phyloP scores from a whole-genome alignment of 1,140 invertebrate genomes.

The Pseudachorutes palmiensis region DNA sequence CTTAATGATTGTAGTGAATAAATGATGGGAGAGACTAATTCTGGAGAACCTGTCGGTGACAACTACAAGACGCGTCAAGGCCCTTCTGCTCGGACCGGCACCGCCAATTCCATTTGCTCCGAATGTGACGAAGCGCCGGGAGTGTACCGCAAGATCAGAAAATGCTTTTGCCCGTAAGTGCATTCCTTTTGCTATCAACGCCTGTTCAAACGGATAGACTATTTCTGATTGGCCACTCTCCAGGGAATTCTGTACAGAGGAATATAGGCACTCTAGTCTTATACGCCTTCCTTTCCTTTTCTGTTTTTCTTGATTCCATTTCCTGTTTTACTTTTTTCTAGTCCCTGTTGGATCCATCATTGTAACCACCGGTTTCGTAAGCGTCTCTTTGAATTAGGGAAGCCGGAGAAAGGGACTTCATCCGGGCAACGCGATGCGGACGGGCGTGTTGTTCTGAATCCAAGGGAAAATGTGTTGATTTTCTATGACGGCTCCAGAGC shows the following conservation, averaged over 20 bases:
- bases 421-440: background rate
- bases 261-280: background rate
- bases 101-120: too few species aligned
- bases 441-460: background rate
- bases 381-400: constrained; percentile 27
- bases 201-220: background rate
- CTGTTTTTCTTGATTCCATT: constrained; percentile 6
- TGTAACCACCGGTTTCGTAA: constrained; percentile 32
- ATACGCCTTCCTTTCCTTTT: background rate
- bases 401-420: constrained; percentile 23
- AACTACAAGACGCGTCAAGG: too few species aligned
- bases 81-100: too few species aligned
- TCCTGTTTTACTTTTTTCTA: constrained; percentile 4
- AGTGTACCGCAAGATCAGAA: background rate
- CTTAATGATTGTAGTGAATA: too few species aligned
- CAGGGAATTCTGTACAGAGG: background rate
- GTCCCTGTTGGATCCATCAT: constrained; percentile 30
- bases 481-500: constrained; percentile 25
- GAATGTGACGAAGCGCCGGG: background rate
- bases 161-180: constrained; percentile 4
- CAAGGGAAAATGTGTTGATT: constrained; percentile 22
- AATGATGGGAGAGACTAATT: too few species aligned
- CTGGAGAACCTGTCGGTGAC: too few species aligned
- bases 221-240: background rate
- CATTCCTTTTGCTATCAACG: background rate